Evolutionary conservation across 2,113 vertebrate species (phyloP), one percentile per base, ranked within the genome.

Genomic region (Indri indri): DNA sequence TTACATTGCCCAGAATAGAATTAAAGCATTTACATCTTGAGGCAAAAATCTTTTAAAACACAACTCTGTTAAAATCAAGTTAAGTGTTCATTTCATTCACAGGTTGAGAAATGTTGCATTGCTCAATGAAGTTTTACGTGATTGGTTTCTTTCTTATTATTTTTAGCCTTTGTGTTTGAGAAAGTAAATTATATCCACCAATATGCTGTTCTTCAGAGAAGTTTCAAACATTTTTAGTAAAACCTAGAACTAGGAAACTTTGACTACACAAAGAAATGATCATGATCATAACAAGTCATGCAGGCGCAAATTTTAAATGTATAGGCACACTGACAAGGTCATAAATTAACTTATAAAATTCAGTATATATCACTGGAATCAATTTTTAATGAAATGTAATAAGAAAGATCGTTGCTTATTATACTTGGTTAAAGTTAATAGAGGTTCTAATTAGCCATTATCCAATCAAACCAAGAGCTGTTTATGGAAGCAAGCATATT

Each of bases 1-100:
- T 25, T 34, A 12, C 12, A 18, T 77, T 97, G 20, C 77, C 59
- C 25, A 80, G 54, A 45, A 97, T 96, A 82, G 61, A 97, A 96
- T 93, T 79, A 96, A 97, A 97, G n/a, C 40, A 93, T 94, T 95
- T 74, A 84, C 54, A 82, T 87, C 91, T 90, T 61, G 47, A 95
- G 82, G 92, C 90, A 94, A 85, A 97, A 83, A 59, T 76, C 30
- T 95, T 97, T 95, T 73, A 52, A 95, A 89, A 93, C 50, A 85
- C n/a, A 95, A n/a, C 59, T 42, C 65, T 80, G 1, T 95, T 92
- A 61, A 97, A 94, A 81, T 94, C 47, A 79, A 97, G 68, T 96
- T 96, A 91, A 95, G 42, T 10, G 0, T 86, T 80, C 61, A 30
- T 95, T 96, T 97, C 76, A 70, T 97, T 97, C 97, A 50, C 45